phyloP scores from a whole-genome alignment of 2,113 vertebrate genomes.

The Terrapene triunguis region DNA sequence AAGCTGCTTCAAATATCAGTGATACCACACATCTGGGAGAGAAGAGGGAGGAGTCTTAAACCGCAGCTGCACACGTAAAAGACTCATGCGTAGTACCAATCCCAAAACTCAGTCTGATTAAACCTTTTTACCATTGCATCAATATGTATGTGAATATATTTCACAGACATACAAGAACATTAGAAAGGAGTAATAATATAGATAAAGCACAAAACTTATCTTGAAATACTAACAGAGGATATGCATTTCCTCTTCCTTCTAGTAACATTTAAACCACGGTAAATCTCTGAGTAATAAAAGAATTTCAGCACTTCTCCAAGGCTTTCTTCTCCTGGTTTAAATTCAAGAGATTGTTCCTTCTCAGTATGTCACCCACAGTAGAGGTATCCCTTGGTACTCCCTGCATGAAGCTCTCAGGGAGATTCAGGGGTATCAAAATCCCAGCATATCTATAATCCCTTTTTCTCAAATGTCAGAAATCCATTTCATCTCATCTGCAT shows the following conservation, averaged over 20 bases:
- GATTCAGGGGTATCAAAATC: background rate
- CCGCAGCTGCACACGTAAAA: background rate
- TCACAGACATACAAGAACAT: background rate
- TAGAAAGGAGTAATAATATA: no score
- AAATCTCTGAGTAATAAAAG: background rate
- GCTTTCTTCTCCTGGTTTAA: no score
- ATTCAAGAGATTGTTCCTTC: background rate
- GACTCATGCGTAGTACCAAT: background rate
- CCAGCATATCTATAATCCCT: background rate
- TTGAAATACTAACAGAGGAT: no score
- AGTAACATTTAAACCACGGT: background rate
- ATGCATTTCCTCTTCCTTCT: background rate
- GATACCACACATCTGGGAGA: background rate
- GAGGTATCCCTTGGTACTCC: background rate
- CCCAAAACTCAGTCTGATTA: background rate
- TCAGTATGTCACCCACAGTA: background rate
- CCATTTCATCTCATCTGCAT: no score
- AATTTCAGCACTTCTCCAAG: background rate
- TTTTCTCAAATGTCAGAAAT: no score
- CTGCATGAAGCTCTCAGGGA: background rate
- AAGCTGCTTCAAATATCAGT: no score
- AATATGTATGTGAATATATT: background rate
- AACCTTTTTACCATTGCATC: background rate
- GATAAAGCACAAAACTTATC: no score
- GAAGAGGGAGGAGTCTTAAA: background rate